These are phyloP conservation scores for Cryptoprocta ferox DNA, from an alignment of 2,797 vertebrate species.

Conservation along the genomic window DNA sequence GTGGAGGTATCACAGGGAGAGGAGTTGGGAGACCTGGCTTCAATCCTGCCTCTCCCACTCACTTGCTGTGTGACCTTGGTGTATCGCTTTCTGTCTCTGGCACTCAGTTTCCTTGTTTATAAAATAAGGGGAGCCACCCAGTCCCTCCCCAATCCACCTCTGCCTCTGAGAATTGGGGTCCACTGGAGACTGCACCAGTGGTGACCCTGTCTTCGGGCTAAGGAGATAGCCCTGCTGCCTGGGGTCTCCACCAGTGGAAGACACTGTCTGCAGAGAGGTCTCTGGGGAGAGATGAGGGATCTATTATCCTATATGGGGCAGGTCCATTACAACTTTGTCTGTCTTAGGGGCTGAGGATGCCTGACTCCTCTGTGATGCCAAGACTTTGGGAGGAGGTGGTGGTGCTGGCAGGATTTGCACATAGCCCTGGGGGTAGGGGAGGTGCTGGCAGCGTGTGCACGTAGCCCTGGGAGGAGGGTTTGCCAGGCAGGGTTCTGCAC, in stretches of 20 bases:
- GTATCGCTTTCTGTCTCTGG: background rate
- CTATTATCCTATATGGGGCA: background rate
- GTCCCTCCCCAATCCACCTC: background rate
- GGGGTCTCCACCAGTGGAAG: background rate
- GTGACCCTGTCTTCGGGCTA: background rate
- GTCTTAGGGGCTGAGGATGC: background rate
- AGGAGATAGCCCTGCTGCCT: background rate
- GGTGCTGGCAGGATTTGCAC: rapidly evolving
- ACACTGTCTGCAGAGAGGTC: background rate
- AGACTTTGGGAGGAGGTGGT: background rate
- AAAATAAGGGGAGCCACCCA: background rate
- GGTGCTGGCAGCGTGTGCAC: background rate
- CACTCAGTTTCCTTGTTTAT: background rate
- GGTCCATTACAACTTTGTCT: background rate
- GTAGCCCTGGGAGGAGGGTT: background rate
- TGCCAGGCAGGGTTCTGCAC: background rate
- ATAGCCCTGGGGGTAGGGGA: too few relatives aligned
- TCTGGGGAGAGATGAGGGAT: background rate
- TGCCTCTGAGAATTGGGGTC: background rate
- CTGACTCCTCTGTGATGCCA: background rate
- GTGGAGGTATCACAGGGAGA: background rate
- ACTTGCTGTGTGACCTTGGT: background rate
- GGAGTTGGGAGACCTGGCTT: background rate
- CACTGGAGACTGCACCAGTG: background rate
- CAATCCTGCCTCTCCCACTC: background rate